These are phyloP conservation scores for Zapus hudsonius DNA, from an alignment of 2,113 vertebrate species.

Conservation along the genomic window DNA sequence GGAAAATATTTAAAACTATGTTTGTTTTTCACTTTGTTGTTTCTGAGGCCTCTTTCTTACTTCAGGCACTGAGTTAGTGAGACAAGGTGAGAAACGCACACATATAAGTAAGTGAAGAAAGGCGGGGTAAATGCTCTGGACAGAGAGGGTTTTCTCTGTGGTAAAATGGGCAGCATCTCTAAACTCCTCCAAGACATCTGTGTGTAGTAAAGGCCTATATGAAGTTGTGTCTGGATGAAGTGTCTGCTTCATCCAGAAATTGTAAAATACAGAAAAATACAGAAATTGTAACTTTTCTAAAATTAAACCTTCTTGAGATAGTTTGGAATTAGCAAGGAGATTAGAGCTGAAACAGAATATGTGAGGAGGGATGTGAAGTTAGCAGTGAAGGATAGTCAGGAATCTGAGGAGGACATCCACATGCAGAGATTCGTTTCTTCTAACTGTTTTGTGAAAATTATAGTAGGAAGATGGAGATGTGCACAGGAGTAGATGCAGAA, in stretches of 20 bases:
- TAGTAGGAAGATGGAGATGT: neutral
- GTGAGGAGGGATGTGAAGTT: neutral
- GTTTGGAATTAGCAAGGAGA: neutral
- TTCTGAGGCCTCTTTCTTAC: neutral
- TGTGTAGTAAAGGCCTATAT: too few species aligned
- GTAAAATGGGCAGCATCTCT: too few species aligned
- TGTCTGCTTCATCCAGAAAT: too few species aligned
- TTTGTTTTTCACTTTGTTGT: neutral
- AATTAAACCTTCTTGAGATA: neutral
- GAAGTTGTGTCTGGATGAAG: too few species aligned
- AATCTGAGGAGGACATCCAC: neutral
- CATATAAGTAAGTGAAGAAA: neutral
- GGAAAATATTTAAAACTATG: neutral
- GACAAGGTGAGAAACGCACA: neutral
- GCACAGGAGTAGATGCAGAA: neutral
- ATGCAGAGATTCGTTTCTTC: neutral
- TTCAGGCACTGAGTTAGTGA: neutral
- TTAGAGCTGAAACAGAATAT: neutral
- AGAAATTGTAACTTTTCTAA: neutral
- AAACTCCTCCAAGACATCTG: rapidly evolving
- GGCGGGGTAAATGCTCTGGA: neutral
- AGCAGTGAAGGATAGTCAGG: neutral
- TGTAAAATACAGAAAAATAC: too few species aligned
- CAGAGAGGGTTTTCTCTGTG: rapidly evolving
- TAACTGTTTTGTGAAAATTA: neutral